Evolutionary conservation across 2,113 vertebrate genomes (phyloP).

Genomic region (Bos indicus): DNA sequence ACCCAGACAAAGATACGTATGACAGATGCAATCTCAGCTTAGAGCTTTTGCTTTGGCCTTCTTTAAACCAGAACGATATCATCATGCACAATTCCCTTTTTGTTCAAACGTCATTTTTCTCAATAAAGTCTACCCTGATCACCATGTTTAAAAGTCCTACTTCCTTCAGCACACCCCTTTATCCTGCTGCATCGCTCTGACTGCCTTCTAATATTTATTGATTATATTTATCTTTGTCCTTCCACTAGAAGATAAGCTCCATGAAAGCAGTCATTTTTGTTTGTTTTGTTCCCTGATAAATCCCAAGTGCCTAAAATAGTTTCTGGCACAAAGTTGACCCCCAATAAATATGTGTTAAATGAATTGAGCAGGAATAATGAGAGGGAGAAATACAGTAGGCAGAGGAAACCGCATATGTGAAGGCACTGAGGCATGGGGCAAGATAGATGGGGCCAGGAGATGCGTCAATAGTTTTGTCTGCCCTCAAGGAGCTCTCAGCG

Average conservation of each 20-base stretch:
- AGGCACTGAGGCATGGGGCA: background rate
- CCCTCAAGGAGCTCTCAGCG: background rate
- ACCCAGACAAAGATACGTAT: background rate
- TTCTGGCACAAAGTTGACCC: background rate
- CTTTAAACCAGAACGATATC: background rate
- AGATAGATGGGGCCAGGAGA: background rate
- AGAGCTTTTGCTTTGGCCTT: background rate
- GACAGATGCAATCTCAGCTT: background rate
- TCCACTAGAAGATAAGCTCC: background rate
- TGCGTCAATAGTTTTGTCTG: background rate
- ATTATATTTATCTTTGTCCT: conserved; percentile 17
- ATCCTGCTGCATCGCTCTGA: background rate
- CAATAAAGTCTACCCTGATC: background rate
- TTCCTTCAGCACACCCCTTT: background rate
- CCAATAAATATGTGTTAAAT: background rate
- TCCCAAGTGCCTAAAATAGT: background rate
- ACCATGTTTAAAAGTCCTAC: background rate
- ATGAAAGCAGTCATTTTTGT: background rate
- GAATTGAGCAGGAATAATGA: conserved; percentile 5
- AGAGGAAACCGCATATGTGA: background rate
- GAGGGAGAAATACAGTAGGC: background rate
- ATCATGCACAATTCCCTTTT: background rate
- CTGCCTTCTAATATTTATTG: background rate
- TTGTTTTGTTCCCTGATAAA: background rate
- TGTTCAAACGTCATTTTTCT: conserved; percentile 19